Conservation (phyloP, 2,888 invertebrate genomes). For the Spisula subtruncata region DNA sequence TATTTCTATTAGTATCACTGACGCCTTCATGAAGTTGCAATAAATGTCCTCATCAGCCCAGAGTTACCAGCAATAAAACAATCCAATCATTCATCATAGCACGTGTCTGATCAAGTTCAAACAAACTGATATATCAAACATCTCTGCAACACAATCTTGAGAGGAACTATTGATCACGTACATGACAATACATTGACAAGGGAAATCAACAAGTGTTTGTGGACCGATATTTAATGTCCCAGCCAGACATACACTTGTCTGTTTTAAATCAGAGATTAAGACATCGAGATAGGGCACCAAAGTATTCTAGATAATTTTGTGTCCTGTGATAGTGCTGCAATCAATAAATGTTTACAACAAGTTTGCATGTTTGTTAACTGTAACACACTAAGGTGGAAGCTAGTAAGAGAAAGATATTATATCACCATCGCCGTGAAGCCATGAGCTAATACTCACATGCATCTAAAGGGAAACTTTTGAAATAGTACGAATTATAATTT, state of each 20-base stretch:
- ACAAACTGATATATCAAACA: not conserved
- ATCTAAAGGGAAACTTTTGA: too few species aligned
- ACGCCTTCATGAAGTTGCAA: not conserved
- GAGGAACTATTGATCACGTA: not conserved
- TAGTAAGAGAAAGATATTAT: too few species aligned
- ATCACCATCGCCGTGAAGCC: too few species aligned
- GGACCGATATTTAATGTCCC: not conserved
- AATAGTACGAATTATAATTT: too few species aligned
- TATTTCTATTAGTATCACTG: not conserved
- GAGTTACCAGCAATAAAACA: not conserved
- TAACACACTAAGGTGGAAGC: too few species aligned
- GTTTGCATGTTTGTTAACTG: too few species aligned
- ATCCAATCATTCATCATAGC: not conserved
- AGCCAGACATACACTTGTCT: not conserved
- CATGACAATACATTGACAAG: slow-evolving; percentile 4
- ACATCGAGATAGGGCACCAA: too few species aligned
- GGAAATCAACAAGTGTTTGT: not conserved
- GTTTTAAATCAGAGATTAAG: not conserved
- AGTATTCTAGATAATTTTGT: too few species aligned
- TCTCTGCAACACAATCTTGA: not conserved
- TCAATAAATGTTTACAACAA: too few species aligned
- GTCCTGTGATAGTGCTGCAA: too few species aligned
- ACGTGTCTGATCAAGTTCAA: not conserved
- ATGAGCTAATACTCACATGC: too few species aligned
- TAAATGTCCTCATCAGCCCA: not conserved